phyloP scores from a whole-genome alignment of 2,113 vertebrate species.

The Microcebus tavaratra region DNA sequence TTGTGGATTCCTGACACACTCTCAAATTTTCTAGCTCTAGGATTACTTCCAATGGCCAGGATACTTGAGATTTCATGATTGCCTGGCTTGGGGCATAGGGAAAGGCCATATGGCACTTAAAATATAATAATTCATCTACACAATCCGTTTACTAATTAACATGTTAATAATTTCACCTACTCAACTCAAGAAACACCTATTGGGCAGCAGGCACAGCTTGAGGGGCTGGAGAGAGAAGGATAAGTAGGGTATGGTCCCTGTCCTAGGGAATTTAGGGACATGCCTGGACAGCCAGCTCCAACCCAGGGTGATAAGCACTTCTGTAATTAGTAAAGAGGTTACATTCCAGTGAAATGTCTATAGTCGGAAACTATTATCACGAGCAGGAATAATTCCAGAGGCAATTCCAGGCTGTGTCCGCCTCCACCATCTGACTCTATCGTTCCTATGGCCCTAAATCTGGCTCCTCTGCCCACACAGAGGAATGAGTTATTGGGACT shows the following conservation, averaged over 20 bases:
- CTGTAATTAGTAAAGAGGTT: background rate
- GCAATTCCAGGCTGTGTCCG: background rate
- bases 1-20: background rate
- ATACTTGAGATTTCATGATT: constrained; percentile 1
- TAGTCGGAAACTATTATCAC: background rate
- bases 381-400: constrained; percentile 21
- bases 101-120: background rate
- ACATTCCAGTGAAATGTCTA: background rate
- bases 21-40: background rate
- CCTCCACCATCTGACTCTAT: background rate
- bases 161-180: background rate
- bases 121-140: background rate
- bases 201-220: background rate
- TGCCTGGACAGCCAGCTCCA: background rate
- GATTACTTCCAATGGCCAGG: background rate
- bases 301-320: background rate
- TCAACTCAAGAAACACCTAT: background rate
- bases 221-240: background rate
- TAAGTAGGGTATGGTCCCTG: background rate
- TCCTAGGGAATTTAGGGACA: background rate
- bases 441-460: constrained; percentile 3
- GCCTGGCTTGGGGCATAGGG: background rate
- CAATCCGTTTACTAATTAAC: background rate
- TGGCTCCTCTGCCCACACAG: background rate
- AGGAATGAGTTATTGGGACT: background rate